Evolutionary conservation across 2,888 invertebrate species (phyloP), one percentile per base, ranked within the genome.

Genomic region (Diogma glabrata): DNA sequence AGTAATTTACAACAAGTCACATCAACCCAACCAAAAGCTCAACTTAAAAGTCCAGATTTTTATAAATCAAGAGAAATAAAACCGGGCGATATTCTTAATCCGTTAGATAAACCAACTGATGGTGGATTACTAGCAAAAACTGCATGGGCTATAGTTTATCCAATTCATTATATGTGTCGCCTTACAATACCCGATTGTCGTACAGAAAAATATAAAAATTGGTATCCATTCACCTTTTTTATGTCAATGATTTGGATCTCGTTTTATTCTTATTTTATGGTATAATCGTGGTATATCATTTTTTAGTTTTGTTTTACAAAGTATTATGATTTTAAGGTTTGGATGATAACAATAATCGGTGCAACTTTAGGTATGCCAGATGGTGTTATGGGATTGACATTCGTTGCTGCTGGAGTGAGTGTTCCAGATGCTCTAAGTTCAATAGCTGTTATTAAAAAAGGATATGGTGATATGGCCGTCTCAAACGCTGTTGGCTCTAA

Each of bases 331-430:
- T n/a, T n/a, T n/a, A n/a, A n/a, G n/a, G n/a, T n/a, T n/a, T 96
- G 96, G 96, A 95, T 96, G 94, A 94, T 95, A 57, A 89, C 95
- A 45, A 81, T 93, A 48, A 90, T 94, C 64, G 95, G 95, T 22
- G 88, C 82, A 64, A 94, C 94, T 3, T 72, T 93, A 56, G 86
- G 86, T 49, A 91, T 95, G 60, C 94, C 94, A 0, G 95, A 95
- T 66, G 94, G 93, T 3, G 92, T 95, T 53, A 95, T 96, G 95
- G 95, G 95, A 0, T 75, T 95, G 59, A 94, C 94, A 23, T 94
- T 95, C 70, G 89, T 95, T 40, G 95, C 95, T 40, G 94, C 93
- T 52, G 95, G 95, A 50, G 94, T 94, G 52, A 93, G 92, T 49
- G 91, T 95, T 22, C 95, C 95, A 0, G 95, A 96, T 72, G 94